Evolutionary conservation across 2,888 invertebrate species (phyloP).

Genomic region (Diaprepes abbreviatus): DNA sequence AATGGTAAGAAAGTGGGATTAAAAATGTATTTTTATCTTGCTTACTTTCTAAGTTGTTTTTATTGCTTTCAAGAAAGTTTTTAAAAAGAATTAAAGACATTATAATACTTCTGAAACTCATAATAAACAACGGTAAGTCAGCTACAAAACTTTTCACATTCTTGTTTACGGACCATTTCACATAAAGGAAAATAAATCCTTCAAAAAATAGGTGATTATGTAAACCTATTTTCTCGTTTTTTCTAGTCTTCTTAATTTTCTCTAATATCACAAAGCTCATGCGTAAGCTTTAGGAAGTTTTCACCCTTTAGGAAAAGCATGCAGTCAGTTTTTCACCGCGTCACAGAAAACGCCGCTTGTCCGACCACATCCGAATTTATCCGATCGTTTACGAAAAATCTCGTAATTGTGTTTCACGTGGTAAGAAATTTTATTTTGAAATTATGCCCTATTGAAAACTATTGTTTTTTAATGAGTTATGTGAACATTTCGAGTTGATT

Average conservation of each 20-base stretch:
- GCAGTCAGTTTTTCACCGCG: conserved; percentile 27
- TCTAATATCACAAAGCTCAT: conserved; percentile 26
- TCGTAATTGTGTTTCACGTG: conserved; percentile 14
- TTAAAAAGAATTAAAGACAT: too few relatives aligned
- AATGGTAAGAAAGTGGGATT: too few relatives aligned
- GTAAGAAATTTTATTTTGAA: neutral
- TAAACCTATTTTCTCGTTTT: neutral
- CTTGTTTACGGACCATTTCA: too few relatives aligned
- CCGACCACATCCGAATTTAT: neutral
- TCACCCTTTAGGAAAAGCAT: conserved; percentile 34
- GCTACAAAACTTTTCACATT: too few relatives aligned
- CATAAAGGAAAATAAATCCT: neutral
- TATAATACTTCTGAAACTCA: too few relatives aligned
- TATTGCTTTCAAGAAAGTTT: too few relatives aligned
- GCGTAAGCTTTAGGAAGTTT: conserved; percentile 34
- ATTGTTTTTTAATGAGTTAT: neutral
- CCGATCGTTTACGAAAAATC: neutral
- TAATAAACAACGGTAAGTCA: too few relatives aligned
- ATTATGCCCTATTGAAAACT: neutral
- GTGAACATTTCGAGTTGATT: neutral
- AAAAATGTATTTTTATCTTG: too few relatives aligned
- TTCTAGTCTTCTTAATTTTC: conserved; percentile 7
- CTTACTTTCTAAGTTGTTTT: too few relatives aligned
- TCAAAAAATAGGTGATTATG: neutral
- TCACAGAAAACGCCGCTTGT: neutral